Conservation (phyloP, 35 echinoderm and acorn worm species). For the Chiridota heheva region DNA sequence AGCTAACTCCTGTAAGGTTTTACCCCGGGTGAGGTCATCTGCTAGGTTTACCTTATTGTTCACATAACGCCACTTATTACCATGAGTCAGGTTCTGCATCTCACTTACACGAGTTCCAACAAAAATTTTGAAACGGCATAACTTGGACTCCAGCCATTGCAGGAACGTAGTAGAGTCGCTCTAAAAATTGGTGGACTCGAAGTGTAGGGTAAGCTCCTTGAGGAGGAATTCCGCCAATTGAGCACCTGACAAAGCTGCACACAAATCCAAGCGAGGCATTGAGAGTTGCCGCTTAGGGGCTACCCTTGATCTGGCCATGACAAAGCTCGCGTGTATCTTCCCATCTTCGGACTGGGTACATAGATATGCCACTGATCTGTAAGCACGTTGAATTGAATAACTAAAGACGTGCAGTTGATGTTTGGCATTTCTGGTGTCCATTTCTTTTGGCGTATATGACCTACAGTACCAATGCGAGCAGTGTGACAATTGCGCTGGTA, state of each 20-base stretch:
- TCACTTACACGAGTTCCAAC: slow-evolving; percentile 11
- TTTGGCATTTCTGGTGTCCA: no score
- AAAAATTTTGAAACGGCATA: slow-evolving; percentile 16
- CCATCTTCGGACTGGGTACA: neutral
- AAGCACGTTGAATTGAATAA: no score
- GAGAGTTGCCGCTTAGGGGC: neutral
- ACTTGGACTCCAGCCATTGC: neutral
- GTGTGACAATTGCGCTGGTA: no score
- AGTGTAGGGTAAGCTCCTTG: neutral
- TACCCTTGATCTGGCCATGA: slow-evolving; percentile 19
- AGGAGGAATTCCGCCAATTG: neutral
- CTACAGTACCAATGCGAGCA: no score
- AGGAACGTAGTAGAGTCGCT: slow-evolving; percentile 11
- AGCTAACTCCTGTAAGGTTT: neutral
- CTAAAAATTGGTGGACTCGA: slow-evolving; percentile 11
- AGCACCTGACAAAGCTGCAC: no score
- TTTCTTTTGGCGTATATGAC: no score
- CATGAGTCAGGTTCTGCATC: neutral
- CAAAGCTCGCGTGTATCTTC: neutral
- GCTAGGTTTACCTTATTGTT: slow-evolving; percentile 21
- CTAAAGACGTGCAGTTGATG: no score
- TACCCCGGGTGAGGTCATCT: neutral
- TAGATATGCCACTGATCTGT: slow-evolving; percentile 26
- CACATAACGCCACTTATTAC: neutral
- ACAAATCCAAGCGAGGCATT: no score